Conservation (phyloP, 2,113 vertebrate genomes). For the Syngnathus scovelli region DNA sequence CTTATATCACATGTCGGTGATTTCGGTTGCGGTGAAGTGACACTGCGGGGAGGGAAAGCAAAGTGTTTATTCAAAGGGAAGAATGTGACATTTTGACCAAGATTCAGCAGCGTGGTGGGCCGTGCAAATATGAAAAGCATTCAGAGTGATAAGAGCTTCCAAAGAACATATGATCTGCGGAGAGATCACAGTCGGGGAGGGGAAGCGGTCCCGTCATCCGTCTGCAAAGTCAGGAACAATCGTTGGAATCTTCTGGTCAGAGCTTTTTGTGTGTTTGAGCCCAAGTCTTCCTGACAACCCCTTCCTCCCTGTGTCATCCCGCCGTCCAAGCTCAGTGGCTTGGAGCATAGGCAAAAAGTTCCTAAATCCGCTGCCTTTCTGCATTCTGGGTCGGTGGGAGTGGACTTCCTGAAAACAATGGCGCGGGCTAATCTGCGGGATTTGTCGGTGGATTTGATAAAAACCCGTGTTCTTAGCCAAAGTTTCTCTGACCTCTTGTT, state of each 20-base stretch:
- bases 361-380: conserved; percentile 51
- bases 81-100: conserved; percentile 62
- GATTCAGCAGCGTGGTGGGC: conserved; percentile 49
- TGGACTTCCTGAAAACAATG: conserved; percentile 69
- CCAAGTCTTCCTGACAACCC: conserved; percentile 56
- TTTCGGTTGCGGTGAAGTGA: conserved; percentile 76
- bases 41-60: conserved; percentile 75
- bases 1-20: conserved; percentile 62
- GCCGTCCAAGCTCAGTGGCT: conserved; percentile 50
- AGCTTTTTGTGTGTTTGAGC: conserved; percentile 41
- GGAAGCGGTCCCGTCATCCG: conserved; percentile 50
- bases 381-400: conserved; percentile 56
- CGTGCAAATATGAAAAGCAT: conserved; percentile 63
- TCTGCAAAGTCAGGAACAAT: conserved; percentile 63
- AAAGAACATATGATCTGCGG: conserved; percentile 71
- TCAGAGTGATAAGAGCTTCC: conserved; percentile 60
- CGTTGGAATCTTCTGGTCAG: conserved; percentile 68
- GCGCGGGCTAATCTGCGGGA: conserved; percentile 63
- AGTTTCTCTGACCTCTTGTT: conserved; percentile 66
- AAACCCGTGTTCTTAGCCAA: conserved; percentile 55
- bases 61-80: conserved; percentile 62
- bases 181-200: conserved; percentile 64
- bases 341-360: conserved; percentile 48
- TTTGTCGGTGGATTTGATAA: conserved; percentile 66
- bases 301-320: conserved; percentile 53